Conservation (phyloP, 2,888 invertebrate genomes). For the Hipparchia sbordonii region DNA sequence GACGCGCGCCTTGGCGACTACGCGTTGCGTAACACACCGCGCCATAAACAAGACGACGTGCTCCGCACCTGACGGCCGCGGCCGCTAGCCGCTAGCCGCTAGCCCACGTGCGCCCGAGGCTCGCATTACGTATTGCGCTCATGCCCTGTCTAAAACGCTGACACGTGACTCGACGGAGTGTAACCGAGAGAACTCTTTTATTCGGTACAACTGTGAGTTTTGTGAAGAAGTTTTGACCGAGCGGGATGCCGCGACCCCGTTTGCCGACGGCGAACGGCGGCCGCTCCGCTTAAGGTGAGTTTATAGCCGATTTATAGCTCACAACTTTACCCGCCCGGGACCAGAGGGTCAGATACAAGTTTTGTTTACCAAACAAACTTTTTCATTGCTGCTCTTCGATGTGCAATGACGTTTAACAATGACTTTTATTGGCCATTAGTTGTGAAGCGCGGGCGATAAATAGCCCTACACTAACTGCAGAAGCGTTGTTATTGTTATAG, state of each 20-base stretch:
- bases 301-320: conserved; percentile 79
- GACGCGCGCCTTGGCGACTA: conserved; percentile 82
- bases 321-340: conserved; percentile 61
- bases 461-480: conserved; percentile 42
- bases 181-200: conserved; percentile 67
- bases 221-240: conserved; percentile 73
- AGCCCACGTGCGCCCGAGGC: conserved; percentile 71
- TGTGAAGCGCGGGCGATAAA: conserved; percentile 39
- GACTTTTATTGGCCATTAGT: conserved; percentile 33
- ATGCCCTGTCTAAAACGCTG: conserved; percentile 76
- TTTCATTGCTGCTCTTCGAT: conserved; percentile 50
- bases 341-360: conserved; percentile 61
- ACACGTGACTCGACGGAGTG: conserved; percentile 79
- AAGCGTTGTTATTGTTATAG: background rate
- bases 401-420: conserved; percentile 33
- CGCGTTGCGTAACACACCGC: conserved; percentile 80
- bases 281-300: conserved; percentile 79
- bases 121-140: conserved; percentile 77
- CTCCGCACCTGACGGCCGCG: conserved; percentile 62
- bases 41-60: conserved; percentile 80
- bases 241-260: conserved; percentile 75
- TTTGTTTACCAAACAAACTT: conserved; percentile 72
- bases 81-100: conserved; percentile 43
- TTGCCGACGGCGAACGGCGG: conserved; percentile 76
- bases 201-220: conserved; percentile 71